Base-by-base conservation (phyloP, 2,888 invertebrate genomes). In the Limnephilus rhombicus region DNA sequence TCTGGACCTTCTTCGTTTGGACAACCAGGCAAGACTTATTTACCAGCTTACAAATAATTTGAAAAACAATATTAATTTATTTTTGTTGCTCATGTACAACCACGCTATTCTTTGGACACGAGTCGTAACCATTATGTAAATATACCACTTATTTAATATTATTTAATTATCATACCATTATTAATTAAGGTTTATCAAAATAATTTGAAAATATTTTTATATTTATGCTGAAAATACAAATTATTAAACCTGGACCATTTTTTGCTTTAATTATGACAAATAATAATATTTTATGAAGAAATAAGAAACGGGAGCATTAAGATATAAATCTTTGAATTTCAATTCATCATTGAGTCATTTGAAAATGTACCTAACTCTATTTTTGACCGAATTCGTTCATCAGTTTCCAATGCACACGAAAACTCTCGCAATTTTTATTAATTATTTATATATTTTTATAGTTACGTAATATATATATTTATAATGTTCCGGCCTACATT, bases 1-100 rank as follows among this genome's bases (percentile, higher is more conserved):
- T 89, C 93, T 12, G 53, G 86, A 9, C 90, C 80, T 29, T 85
- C 85, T 29, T 92, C 68, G 9, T n/a, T 68, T 68, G 68, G 11
- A 68, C 68, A 68, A 68, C 68, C 68, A 68, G n/a, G 68, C 68
- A 68, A 24, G 24, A 68, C 68, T 68, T 68, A 68, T n/a, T n/a
- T 68, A 24, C 68, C 68, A 68, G n/a, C 24, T 68, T 68, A 18
- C n/a, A 68, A 68, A 9, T 68, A 68, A 68, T 9, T 24, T 7
- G 5, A 24, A 24, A 68, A 9, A 68, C 9, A 24, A 24, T n/a
- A n/a, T 68, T 68, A 68, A 7, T 68, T 68, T 68, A 68, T 68
- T 68, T 24, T 68, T n/a, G 9, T 68, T 68, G 68, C n/a, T 68
- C 24, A 68, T 68, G 9, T n/a, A 24, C 5, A 11, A 68, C 68